Conservation (phyloP, 2,888 invertebrate species). For the Cephus nigrinus region DNA sequence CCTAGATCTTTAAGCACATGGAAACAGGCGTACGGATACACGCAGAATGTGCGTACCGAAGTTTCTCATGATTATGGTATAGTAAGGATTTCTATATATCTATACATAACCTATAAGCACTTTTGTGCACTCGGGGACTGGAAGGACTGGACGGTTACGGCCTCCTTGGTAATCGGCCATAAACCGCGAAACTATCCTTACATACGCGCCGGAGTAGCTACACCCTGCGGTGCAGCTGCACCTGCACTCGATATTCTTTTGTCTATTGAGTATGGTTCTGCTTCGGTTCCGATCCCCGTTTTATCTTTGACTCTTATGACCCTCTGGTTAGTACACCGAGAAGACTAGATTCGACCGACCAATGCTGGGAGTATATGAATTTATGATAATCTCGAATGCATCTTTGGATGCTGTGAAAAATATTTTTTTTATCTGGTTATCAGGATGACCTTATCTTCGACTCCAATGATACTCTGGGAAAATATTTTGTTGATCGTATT, state of each 20-base stretch:
- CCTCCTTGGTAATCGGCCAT: conserved; percentile 52
- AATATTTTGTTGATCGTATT: no score
- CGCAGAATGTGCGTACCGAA: conserved; percentile 22
- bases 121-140: conserved; percentile 8
- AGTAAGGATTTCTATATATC: conserved; percentile 4
- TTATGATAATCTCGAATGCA: no score
- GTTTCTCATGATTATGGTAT: conserved; percentile 21
- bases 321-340: background rate
- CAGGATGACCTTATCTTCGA: background rate
- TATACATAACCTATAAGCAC: conserved; percentile 8
- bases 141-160: conserved; percentile 35
- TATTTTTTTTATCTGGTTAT: background rate
- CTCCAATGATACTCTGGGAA: background rate
- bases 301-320: background rate
- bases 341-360: background rate
- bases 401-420: background rate
- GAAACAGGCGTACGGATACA: conserved; percentile 7
- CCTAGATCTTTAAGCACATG: background rate
- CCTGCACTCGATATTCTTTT: conserved; percentile 60
- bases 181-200: conserved; percentile 51
- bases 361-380: background rate
- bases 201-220: conserved; percentile 31
- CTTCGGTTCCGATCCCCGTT: background rate
- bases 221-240: conserved; percentile 40
- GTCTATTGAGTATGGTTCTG: conserved; percentile 44